Evolutionary conservation across 1,140 invertebrate genomes (phyloP).

Genomic region (Myzus persicae): DNA sequence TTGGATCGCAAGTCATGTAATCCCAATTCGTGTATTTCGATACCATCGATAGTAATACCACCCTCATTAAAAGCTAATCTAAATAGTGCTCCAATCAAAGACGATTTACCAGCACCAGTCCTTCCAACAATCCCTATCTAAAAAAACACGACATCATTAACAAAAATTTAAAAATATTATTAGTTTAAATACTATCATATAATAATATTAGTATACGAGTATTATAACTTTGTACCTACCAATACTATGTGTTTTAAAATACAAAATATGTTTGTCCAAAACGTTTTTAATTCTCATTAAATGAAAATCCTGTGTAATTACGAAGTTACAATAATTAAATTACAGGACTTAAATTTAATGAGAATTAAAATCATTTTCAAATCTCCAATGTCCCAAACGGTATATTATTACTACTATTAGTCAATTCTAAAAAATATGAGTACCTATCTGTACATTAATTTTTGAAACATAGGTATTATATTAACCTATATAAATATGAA

Average conservation of each 20-base stretch:
- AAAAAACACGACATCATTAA: slow-evolving; percentile 64
- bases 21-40: slow-evolving; percentile 72
- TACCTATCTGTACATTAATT: neutral
- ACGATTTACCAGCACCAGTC: slow-evolving; percentile 92
- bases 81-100: slow-evolving; percentile 83
- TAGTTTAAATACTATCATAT: neutral
- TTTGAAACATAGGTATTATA: too few relatives aligned
- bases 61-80: slow-evolving; percentile 73
- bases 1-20: slow-evolving; percentile 76
- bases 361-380: neutral
- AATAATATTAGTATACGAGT: neutral
- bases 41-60: slow-evolving; percentile 73
- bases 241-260: neutral
- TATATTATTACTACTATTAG: neutral
- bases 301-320: too few relatives aligned
- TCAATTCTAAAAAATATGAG: neutral
- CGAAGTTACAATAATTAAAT: too few relatives aligned
- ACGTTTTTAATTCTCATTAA: too few relatives aligned
- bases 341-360: too few relatives aligned
- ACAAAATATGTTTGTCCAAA: too few relatives aligned
- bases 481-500: too few relatives aligned
- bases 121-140: slow-evolving; percentile 79
- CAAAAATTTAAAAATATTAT: neutral
- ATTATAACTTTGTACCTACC: neutral
- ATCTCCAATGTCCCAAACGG: neutral